Evolutionary conservation across 1,140 invertebrate genomes (phyloP).

Genomic region (Meloidogyne chitwoodi): DNA sequence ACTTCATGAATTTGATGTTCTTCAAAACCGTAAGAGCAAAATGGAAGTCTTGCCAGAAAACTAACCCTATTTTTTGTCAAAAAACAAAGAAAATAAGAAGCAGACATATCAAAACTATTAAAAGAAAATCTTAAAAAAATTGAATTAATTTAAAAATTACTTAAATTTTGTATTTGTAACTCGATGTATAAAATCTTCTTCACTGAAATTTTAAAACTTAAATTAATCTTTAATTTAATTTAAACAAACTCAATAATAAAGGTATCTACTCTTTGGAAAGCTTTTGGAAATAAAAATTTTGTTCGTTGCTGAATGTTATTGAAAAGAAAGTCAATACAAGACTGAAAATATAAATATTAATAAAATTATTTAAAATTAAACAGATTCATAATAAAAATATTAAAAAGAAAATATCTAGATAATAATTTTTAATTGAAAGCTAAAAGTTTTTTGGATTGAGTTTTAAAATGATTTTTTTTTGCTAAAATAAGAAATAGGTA

Average conservation of each 20-base stretch:
- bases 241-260: background rate
- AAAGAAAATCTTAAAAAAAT: background rate
- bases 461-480: no score
- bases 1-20: background rate
- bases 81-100: slow-evolving; percentile 6
- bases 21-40: slow-evolving; percentile 15
- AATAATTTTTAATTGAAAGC: no score
- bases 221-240: background rate
- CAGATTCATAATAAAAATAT: background rate
- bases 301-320: background rate
- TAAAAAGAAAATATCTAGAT: no score
- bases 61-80: slow-evolving; percentile 4
- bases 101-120: slow-evolving; percentile 11
- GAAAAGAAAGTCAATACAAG: background rate
- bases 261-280: background rate
- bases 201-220: slow-evolving; percentile 1
- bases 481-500: no score
- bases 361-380: background rate
- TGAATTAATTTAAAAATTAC: background rate
- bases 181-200: background rate
- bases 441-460: no score
- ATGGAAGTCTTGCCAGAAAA: slow-evolving; percentile 1
- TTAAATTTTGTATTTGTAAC: slow-evolving; percentile 11
- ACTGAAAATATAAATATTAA: background rate
- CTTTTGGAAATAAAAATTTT: slow-evolving; percentile 6